Evolutionary conservation across 1,140 invertebrate species (phyloP), one percentile per base, ranked within the genome.

Genomic region (Scaptomyza montana): DNA sequence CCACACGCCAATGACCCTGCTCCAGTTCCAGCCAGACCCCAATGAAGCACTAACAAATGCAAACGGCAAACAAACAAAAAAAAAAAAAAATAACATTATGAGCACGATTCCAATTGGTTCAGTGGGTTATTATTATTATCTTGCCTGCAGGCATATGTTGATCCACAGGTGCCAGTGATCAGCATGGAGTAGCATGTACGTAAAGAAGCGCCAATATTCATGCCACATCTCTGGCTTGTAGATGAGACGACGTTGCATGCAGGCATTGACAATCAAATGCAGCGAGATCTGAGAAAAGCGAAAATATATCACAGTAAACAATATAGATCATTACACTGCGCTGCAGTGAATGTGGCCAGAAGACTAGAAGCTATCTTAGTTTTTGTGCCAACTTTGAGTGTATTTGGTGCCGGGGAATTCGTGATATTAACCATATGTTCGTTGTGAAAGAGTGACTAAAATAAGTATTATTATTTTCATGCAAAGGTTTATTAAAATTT

Each of bases 101-200:
- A 12, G 12, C 6, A 7, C 7, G 16, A 16, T 28, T 7, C 7
- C n/a, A 30, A 46, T 25, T 46, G 43, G 41, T 30, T 46, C 25
- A 12, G 16, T 13, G 43, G 10, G 39, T 36, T 36, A 36, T 36
- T 36, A 9, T 36, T 36, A 43, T n/a, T 5, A 46, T 43, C 81
- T 78, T 50, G 90, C 90, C 78, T 91, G 90, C 74, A 95, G 94
- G 62, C 93, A 92, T 21, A 95, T 92, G 90, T 95, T 95, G 47
- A 95, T 90, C 13, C 92, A 93, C 55, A 95, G 89, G 90, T 95
- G 95, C 66, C 94, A 93, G 28, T 91, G 85, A 76, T 96, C 96
- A 56, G 95, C 94, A 92, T 98, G 97, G 49, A 98, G 93, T 54
- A 97, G 93, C 94, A 97, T 97, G 92, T 98, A 98, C 43, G 95